Evolutionary conservation across 2,797 vertebrate genomes (phyloP).

Genomic region (Threskiornis aethiopicus): DNA sequence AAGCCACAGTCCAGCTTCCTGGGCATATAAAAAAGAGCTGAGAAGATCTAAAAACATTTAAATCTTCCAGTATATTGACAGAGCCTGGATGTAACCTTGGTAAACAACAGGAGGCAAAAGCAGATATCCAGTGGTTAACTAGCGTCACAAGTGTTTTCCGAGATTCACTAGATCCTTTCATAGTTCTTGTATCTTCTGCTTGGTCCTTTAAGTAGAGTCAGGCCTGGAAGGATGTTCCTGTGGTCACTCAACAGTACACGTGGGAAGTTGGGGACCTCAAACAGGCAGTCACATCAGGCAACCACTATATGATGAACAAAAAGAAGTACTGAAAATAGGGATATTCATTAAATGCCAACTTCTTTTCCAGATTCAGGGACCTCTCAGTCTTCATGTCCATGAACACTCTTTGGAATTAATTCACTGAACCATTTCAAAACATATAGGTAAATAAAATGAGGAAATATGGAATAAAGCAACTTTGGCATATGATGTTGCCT

Average conservation of each 20-base stretch:
- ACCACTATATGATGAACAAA: not conserved
- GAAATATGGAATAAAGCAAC: not conserved
- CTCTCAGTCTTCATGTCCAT: not conserved
- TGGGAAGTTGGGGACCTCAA: not conserved
- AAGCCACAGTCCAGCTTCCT: not conserved
- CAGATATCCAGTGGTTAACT: not conserved
- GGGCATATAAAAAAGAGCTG: not conserved
- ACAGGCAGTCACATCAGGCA: not conserved
- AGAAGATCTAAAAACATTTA: not conserved
- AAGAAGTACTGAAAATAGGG: not conserved
- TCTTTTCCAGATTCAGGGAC: not conserved
- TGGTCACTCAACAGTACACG: not conserved
- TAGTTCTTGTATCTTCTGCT: not conserved
- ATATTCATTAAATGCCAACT: not conserved
- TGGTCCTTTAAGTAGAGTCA: not conserved
- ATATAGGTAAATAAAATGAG: not conserved
- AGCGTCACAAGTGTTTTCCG: not conserved
- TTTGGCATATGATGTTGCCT: not conserved
- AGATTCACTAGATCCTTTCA: not conserved
- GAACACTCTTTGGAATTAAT: not conserved
- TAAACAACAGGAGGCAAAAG: not conserved
- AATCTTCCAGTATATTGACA: not conserved
- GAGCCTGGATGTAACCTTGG: not conserved
- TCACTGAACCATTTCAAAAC: not conserved
- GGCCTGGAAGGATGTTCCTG: not conserved